These are phyloP conservation scores for Zophobas atratus DNA, from an alignment of 1,140 invertebrate genomes.

Conservation along the genomic window DNA sequence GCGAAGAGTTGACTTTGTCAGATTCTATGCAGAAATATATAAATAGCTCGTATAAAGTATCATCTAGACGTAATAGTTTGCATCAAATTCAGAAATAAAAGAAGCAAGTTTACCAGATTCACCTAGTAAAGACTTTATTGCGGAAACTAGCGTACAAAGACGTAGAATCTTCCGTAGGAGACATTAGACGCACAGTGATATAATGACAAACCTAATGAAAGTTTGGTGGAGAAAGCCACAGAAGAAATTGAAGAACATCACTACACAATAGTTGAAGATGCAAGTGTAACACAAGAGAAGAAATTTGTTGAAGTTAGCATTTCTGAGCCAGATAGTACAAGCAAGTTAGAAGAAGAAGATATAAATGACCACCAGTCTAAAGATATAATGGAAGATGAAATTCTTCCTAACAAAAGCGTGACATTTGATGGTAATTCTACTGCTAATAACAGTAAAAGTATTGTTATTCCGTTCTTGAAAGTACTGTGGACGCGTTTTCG, in stretches of 20 bases:
- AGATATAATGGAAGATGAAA: no score
- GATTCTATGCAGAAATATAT: constrained; percentile 9
- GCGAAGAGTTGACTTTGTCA: neutral
- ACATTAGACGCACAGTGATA: no score
- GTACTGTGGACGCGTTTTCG: neutral
- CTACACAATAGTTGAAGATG: no score
- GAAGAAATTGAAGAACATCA: neutral
- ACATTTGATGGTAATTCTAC: neutral
- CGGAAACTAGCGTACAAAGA: no score
- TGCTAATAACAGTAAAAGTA: constrained; percentile 22
- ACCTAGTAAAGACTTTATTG: no score
- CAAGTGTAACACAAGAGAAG: neutral
- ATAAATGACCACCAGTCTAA: no score
- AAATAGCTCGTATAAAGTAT: neutral
- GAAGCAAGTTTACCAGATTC: neutral
- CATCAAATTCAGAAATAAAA: neutral
- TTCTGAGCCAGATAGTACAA: no score
- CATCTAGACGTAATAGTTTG: neutral
- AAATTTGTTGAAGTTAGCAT: neutral
- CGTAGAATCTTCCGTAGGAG: no score
- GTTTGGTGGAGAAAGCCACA: neutral
- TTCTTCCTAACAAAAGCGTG: no score
- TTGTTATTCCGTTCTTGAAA: neutral
- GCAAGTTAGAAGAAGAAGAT: no score
- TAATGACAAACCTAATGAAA: neutral